Evolutionary conservation across 1,140 invertebrate species (phyloP).

Genomic region (Atta texana): DNA sequence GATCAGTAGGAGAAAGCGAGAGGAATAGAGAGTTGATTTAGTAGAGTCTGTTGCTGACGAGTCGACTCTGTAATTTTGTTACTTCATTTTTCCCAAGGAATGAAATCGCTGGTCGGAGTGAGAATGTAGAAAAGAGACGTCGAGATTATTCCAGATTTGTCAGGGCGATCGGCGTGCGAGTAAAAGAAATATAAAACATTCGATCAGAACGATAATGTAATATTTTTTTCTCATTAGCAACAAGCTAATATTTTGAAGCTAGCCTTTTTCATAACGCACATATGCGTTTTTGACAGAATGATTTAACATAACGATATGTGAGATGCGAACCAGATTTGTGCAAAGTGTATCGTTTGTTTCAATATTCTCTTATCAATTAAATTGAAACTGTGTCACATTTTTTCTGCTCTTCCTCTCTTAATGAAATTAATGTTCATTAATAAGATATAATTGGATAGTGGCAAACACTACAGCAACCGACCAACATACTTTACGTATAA

Average conservation of each 20-base stretch:
- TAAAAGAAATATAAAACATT: slow-evolving; percentile 58
- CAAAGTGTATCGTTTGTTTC: background rate
- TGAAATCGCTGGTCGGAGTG: slow-evolving; percentile 64
- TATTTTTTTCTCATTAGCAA: background rate
- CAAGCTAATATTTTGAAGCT: background rate
- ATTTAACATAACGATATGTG: background rate
- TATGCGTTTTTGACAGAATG: slow-evolving; percentile 6
- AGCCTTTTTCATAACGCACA: background rate
- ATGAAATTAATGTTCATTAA: slow-evolving; percentile 55
- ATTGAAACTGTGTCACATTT: slow-evolving; percentile 2
- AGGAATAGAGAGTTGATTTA: slow-evolving; percentile 71
- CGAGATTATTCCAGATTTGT: slow-evolving; percentile 57
- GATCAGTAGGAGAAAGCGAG: slow-evolving; percentile 31
- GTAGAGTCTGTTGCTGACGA: slow-evolving; percentile 76
- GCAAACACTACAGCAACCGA: slow-evolving; percentile 33
- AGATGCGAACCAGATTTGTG: background rate
- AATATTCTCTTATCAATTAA: background rate
- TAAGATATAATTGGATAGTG: slow-evolving; percentile 58
- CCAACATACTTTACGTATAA: slow-evolving; percentile 47
- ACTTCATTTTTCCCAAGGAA: slow-evolving; percentile 71
- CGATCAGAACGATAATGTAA: slow-evolving; percentile 23
- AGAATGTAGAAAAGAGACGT: slow-evolving; percentile 45
- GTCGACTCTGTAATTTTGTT: slow-evolving; percentile 79
- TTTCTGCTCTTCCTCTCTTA: background rate
- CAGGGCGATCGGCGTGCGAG: slow-evolving; percentile 20